These are phyloP conservation scores for Mythimna ferrago DNA, from an alignment of 2,888 invertebrate species.

Conservation along the genomic window DNA sequence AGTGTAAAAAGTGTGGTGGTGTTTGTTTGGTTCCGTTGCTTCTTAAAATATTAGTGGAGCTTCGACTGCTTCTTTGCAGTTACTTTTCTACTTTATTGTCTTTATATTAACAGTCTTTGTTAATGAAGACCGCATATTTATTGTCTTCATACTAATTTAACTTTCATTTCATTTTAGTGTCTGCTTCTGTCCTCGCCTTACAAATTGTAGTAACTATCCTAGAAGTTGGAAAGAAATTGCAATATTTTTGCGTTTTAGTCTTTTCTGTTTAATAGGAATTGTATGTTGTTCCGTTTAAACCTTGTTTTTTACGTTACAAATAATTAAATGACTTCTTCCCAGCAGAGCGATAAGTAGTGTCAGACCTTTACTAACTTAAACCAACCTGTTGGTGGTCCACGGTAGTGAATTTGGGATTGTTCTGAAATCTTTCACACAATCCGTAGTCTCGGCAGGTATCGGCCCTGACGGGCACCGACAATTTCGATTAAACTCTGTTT, in stretches of 20 bases:
- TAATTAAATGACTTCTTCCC: too few species aligned
- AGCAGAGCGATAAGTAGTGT: too few species aligned
- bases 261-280: not conserved
- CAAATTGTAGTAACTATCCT: too few species aligned
- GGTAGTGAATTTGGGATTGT: too few species aligned
- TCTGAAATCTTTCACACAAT: too few species aligned
- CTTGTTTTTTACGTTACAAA: too few species aligned
- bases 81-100: constrained; percentile 1
- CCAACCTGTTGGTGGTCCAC: too few species aligned
- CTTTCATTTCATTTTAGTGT: not conserved
- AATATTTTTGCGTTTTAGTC: not conserved
- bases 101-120: constrained; percentile 7
- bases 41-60: constrained; percentile 42
- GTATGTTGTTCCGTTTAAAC: not conserved
- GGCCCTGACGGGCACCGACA: too few species aligned
- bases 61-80: constrained; percentile 27
- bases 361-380: too few species aligned
- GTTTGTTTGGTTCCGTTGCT: constrained; percentile 56
- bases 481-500: not conserved
- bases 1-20: constrained; percentile 71
- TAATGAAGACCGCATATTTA: not conserved
- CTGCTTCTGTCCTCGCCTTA: not conserved
- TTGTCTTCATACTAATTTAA: not conserved
- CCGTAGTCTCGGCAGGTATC: too few species aligned
- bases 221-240: not conserved